Base-by-base conservation (phyloP, 2,113 vertebrate genomes). In the Pteropus alecto region DNA sequence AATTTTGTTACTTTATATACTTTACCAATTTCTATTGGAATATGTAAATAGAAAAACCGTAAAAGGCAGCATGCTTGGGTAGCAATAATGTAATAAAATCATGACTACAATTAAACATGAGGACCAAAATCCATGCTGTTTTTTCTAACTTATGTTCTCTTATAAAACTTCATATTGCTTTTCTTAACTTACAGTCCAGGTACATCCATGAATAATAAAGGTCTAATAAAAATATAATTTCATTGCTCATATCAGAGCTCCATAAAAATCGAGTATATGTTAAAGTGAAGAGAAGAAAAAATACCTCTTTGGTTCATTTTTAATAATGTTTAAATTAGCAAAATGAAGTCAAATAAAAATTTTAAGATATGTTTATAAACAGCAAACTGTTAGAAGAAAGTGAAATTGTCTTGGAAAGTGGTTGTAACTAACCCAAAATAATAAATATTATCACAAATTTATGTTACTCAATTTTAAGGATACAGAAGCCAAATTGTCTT, bases 351-450 rank as follows among this genome's bases (percentile, higher is more conserved):
- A 24, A 22, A 51, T 26, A 77, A 78, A 76, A 81, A 28, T 28
- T 41, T 48, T 35, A 90, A 87, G 24, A 78, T 96, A 30, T 30
- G 21, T 24, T 58, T 92, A 84, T 48, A 93, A 90, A 93, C n/a
- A 92, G 30, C 6, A 82, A 96, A 86, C 35, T 65, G 38, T 82
- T 74, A 51, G 61, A 73, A 96, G 67, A 84, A 90, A 81, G 38
- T 43, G 78, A 85, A 94, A 82, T 18, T 68, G 30, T 56, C 56
- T 91, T 82, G 28, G 56, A 88, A 77, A 96, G 28, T 93, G 70
- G 54, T 30, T 60, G 82, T 63, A 77, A 51, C 74, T 94, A 89
- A 19, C 0, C 2, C 60, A 58, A 94, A 97, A 51, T 65, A 85
- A 68, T 10, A 54, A 35, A 78, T 56, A 89, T 26, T 78, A 85